Percentiles rank a stretch among this genome's conserved stretches.
Evolutionary conservation across 1,140 invertebrate genomes (phyloP).

Genomic region (Cotesia typhae): DNA sequence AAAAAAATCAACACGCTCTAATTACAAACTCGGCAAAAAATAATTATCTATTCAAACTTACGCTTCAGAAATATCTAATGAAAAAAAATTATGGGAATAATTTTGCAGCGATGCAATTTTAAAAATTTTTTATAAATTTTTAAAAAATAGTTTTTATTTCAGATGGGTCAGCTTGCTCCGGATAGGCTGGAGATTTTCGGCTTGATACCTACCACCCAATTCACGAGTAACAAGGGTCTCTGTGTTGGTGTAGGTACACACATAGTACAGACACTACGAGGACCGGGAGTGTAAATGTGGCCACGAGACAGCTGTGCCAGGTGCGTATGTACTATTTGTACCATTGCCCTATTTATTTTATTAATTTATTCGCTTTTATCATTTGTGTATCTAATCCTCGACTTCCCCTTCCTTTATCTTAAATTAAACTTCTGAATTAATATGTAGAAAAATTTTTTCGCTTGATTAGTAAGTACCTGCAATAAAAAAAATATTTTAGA

Average conservation of each 20-base stretch:
- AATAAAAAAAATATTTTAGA: too few relatives aligned
- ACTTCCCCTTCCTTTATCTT: too few relatives aligned
- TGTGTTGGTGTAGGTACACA: constrained; percentile 31
- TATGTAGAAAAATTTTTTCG: too few relatives aligned
- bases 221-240: constrained; percentile 39
- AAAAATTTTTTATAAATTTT: too few relatives aligned
- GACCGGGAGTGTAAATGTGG: constrained; percentile 58
- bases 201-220: constrained; percentile 50
- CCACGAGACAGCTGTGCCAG: constrained; percentile 65
- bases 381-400: too few relatives aligned
- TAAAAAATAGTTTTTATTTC: constrained; percentile 28
- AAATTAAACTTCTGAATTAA: too few relatives aligned
- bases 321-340: constrained; percentile 44
- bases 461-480: too few relatives aligned
- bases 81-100: background rate
- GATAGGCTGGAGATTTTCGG: constrained; percentile 58
- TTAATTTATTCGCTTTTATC: too few relatives aligned
- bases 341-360: too few relatives aligned
- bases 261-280: background rate
- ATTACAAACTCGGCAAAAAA: background rate
- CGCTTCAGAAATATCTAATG: background rate
- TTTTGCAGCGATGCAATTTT: background rate
- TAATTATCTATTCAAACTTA: too few relatives aligned
- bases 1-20: background rate
- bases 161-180: constrained; percentile 43